A percentile compares a stretch with the other conserved stretches of the same genome.
Evolutionary conservation across 2,888 invertebrate genomes (phyloP).

Genomic region (Agrenia bidenticulata): DNA sequence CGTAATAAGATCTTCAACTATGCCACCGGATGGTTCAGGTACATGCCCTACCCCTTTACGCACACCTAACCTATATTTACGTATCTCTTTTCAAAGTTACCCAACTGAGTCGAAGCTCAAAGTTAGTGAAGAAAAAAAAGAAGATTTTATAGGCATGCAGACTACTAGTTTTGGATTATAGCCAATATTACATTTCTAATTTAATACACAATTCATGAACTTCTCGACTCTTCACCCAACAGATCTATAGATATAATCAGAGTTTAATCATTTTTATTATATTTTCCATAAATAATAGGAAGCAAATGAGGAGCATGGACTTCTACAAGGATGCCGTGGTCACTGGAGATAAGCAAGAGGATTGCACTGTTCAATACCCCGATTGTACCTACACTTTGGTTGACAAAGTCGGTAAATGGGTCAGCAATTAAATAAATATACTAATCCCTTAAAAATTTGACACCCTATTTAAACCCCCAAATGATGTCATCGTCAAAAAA

Average conservation of each 20-base stretch:
- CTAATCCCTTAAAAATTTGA: not conserved
- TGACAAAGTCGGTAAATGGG: slow-evolving; percentile 53
- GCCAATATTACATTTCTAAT: too few species aligned
- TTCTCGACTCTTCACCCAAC: too few species aligned
- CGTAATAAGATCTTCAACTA: slow-evolving; percentile 54
- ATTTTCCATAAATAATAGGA: slow-evolving; percentile 36
- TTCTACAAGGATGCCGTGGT: slow-evolving; percentile 53
- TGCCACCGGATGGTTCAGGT: slow-evolving; percentile 54
- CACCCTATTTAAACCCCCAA: slow-evolving; percentile 11
- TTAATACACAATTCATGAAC: too few species aligned
- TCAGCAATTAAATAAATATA: slow-evolving; percentile 44
- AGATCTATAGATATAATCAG: too few species aligned
- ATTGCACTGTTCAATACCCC: slow-evolving; percentile 49
- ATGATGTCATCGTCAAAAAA: slow-evolving; percentile 17
- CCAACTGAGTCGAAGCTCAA: not conserved
- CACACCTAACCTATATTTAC: not conserved
- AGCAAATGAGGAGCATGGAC: slow-evolving; percentile 54
- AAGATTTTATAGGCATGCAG: too few species aligned
- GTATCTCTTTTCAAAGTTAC: not conserved
- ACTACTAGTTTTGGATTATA: too few species aligned
- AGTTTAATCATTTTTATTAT: not conserved
- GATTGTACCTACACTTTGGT: slow-evolving; percentile 54
- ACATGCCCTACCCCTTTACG: not conserved
- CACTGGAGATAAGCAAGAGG: slow-evolving; percentile 52
- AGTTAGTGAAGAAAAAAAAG: not conserved